phyloP scores from a whole-genome alignment of 2,113 vertebrate genomes.

The Manacus vitellinus region DNA sequence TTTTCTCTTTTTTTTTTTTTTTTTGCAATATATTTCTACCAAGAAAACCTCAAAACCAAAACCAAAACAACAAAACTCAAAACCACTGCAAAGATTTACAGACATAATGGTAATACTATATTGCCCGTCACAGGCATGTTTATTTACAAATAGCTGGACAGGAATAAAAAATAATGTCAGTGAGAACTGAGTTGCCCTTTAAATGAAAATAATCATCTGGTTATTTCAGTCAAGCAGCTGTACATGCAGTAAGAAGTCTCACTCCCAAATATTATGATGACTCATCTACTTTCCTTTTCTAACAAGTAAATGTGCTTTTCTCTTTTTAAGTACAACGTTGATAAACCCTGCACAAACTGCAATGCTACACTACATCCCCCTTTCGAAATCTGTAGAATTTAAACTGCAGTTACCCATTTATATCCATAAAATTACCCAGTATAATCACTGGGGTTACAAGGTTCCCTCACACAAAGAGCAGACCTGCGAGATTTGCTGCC shows the following conservation, averaged over 20 bases:
- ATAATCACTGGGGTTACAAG: background rate
- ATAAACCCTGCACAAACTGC: background rate
- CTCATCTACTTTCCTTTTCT: conserved; percentile 47
- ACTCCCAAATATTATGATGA: conserved; percentile 22
- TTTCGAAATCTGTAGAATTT: background rate
- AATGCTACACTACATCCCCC: background rate
- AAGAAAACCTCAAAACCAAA: background rate
- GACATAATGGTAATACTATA: background rate
- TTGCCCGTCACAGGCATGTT: background rate
- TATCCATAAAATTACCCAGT: background rate
- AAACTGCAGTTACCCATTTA: background rate
- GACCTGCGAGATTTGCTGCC: background rate
- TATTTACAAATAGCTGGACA: background rate
- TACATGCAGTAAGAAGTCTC: background rate
- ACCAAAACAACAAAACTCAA: background rate
- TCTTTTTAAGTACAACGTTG: background rate
- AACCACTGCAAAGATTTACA: background rate
- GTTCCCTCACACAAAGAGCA: background rate
- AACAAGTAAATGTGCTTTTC: background rate
- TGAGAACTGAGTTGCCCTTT: background rate
- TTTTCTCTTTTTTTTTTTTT: background rate
- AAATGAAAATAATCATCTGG: conserved; percentile 9
- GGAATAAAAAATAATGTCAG: background rate
- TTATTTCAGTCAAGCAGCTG: conserved; percentile 4
- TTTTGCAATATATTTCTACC: background rate